phyloP scores from a whole-genome alignment of 2,888 invertebrate species.

The Ornithoptera priamus region DNA sequence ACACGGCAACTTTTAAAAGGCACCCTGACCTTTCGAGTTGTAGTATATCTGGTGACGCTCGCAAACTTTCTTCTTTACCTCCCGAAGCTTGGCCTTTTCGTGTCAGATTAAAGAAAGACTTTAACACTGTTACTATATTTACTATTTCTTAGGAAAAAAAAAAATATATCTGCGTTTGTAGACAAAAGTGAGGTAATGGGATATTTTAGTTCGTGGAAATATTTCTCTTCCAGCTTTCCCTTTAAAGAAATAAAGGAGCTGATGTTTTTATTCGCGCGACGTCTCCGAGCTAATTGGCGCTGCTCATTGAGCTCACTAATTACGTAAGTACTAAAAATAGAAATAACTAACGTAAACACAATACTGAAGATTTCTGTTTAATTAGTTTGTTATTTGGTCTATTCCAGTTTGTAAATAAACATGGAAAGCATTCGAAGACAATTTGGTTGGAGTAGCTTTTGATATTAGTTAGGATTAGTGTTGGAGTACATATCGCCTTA shows the following conservation, averaged over 20 bases:
- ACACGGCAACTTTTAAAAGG: conserved; percentile 22
- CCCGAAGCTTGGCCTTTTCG: too few species aligned
- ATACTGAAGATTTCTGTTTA: too few species aligned
- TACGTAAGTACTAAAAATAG: not conserved
- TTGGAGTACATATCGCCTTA: too few species aligned
- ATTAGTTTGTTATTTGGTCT: too few species aligned
- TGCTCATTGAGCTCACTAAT: not conserved
- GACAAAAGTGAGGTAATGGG: too few species aligned
- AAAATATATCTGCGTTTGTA: too few species aligned
- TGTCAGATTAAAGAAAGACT: not conserved
- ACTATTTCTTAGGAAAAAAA: too few species aligned
- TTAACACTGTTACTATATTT: not conserved
- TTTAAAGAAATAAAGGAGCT: not conserved
- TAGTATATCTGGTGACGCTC: conserved; percentile 3
- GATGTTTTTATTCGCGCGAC: conserved; percentile 1
- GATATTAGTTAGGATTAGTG: too few species aligned
- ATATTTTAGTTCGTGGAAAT: not conserved
- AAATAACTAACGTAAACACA: too few species aligned
- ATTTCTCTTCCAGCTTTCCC: not conserved
- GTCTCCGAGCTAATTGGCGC: conserved; percentile 1
- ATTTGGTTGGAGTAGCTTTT: too few species aligned
- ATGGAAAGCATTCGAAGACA: too few species aligned
- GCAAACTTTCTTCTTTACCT: conserved; percentile 13
- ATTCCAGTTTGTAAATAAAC: too few species aligned
- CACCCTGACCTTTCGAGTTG: conserved; percentile 9